A percentile compares a stretch with the other conserved stretches of the same genome.
phyloP scores from a whole-genome alignment of 2,797 vertebrate genomes.

The Acanthurus tractus region DNA sequence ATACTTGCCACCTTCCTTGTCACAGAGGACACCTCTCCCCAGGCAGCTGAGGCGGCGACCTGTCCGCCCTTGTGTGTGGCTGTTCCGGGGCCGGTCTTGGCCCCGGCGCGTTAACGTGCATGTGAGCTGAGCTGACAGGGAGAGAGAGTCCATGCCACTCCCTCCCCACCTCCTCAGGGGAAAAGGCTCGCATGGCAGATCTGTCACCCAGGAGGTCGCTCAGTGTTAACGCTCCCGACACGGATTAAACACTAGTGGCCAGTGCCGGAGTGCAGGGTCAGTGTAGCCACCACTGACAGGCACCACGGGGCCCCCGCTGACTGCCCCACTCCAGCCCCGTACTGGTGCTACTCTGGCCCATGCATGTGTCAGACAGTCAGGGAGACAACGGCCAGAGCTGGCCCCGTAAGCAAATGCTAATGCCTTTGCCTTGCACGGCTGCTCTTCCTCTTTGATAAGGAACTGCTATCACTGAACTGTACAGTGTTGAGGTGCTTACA shows the following conservation, averaged over 20 bases:
- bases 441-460: constrained; percentile 69
- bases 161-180: constrained; percentile 79
- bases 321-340: constrained; percentile 68
- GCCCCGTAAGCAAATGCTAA: constrained; percentile 77
- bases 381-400: constrained; percentile 71
- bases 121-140: constrained; percentile 84
- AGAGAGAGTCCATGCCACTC: constrained; percentile 73
- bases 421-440: constrained; percentile 57
- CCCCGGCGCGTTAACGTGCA: constrained; percentile 72
- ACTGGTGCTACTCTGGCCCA: constrained; percentile 71
- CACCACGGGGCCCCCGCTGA: constrained; percentile 80
- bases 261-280: constrained; percentile 86
- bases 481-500: constrained; percentile 26
- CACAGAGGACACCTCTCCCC: constrained; percentile 81
- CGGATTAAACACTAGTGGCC: constrained; percentile 94
- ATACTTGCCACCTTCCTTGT: constrained; percentile 73
- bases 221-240: constrained; percentile 96
- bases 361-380: constrained; percentile 82
- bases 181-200: constrained; percentile 92
- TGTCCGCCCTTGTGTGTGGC: constrained; percentile 69
- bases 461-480: constrained; percentile 46
- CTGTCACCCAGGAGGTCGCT: constrained; percentile 94
- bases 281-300: constrained; percentile 85
- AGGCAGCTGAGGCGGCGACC: constrained; percentile 79
- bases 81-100: constrained; percentile 65